Percentiles rank a stretch among this genome's conserved stretches.
phyloP scores from a whole-genome alignment of 2,113 vertebrate genomes.

The Urocynchramus pylzowi region DNA sequence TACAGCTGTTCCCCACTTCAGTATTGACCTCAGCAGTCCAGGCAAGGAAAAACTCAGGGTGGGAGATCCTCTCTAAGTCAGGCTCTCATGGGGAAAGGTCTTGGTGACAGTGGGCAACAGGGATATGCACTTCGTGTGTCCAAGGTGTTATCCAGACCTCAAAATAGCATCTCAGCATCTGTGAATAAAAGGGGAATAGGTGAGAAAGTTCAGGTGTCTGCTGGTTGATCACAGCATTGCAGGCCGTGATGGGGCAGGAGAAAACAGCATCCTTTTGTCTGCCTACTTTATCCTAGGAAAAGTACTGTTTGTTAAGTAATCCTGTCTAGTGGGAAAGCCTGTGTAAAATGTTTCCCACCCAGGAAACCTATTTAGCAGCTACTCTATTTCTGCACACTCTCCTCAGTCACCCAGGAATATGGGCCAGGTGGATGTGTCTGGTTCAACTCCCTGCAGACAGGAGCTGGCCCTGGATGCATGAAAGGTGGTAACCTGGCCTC shows the following conservation, averaged over 20 bases:
- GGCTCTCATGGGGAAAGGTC: background rate
- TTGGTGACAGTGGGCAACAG: slow-evolving; percentile 48
- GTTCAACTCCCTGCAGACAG: background rate
- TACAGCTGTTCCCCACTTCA: background rate
- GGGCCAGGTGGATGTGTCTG: background rate
- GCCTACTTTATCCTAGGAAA: background rate
- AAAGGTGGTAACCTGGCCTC: background rate
- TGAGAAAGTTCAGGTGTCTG: background rate
- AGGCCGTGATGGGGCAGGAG: background rate
- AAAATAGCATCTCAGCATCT: slow-evolving; percentile 74
- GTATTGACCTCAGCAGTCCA: background rate
- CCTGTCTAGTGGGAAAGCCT: background rate
- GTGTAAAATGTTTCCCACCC: background rate
- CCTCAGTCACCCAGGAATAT: background rate
- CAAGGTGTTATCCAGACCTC: slow-evolving; percentile 76
- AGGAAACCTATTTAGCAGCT: background rate
- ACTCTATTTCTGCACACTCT: background rate
- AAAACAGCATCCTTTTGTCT: background rate
- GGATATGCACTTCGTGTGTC: slow-evolving; percentile 42
- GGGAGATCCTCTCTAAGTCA: background rate
- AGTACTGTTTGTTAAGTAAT: background rate
- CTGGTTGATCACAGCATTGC: background rate
- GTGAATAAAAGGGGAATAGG: background rate
- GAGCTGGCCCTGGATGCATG: background rate
- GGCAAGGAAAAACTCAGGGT: background rate